Evolutionary conservation across 2,888 invertebrate species (phyloP).

Genomic region (Pollenia amentaria): DNA sequence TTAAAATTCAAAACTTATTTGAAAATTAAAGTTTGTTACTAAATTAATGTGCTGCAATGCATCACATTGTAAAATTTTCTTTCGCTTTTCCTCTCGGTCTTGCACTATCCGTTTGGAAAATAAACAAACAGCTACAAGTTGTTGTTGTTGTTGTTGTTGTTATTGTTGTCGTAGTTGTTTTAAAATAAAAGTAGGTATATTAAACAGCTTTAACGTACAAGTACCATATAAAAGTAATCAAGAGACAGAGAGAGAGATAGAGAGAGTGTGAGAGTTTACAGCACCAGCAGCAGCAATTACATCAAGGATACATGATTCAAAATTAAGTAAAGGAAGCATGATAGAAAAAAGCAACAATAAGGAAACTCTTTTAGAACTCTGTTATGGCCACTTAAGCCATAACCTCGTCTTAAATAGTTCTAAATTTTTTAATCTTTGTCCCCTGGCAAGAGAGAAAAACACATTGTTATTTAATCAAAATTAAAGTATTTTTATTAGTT

Average conservation of each 20-base stretch:
- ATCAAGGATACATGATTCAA: too few species aligned
- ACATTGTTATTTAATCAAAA: slow-evolving; percentile 16
- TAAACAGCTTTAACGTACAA: slow-evolving; percentile 8
- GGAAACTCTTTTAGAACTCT: slow-evolving; percentile 32
- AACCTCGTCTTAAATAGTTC: slow-evolving; percentile 59
- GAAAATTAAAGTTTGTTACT: slow-evolving; percentile 41
- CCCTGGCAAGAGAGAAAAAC: slow-evolving; percentile 19
- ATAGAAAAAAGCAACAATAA: background rate
- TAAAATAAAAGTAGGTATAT: slow-evolving; percentile 19
- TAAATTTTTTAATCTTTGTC: slow-evolving; percentile 62
- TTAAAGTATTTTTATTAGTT: background rate
- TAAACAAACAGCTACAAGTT: too few species aligned
- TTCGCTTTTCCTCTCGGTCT: background rate
- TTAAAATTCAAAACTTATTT: slow-evolving; percentile 56
- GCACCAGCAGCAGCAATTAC: too few species aligned
- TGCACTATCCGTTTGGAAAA: too few species aligned
- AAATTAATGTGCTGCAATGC: slow-evolving; percentile 45
- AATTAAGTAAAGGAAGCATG: background rate
- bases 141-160: too few species aligned
- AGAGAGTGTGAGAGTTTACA: background rate
- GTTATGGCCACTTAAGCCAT: slow-evolving; percentile 63
- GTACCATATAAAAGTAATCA: slow-evolving; percentile 17
- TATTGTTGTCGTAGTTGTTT: too few species aligned
- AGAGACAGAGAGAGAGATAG: background rate
- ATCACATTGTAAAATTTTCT: slow-evolving; percentile 22